Evolutionary conservation across 2,113 vertebrate species (phyloP), one percentile per base, ranked within the genome.

Genomic region (Pollachius pollachius): DNA sequence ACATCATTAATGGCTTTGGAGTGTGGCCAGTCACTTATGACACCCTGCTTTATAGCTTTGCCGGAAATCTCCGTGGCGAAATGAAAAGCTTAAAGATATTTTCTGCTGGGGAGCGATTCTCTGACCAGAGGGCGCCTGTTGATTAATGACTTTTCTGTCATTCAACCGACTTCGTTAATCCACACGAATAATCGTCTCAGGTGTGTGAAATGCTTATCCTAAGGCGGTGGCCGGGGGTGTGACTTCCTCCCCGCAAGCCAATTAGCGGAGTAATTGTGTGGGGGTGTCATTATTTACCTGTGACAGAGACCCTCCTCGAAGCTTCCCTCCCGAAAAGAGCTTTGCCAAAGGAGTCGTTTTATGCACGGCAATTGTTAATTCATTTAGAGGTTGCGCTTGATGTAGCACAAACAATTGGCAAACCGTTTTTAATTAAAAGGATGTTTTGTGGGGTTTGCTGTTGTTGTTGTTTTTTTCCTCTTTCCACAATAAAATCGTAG

Each of bases 21-120:
- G 92, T 91, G 91, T 88, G 94, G 92, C 94, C 94, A 97, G 94
- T 94, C 95, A 95, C 91, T 96, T 94, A 95, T 95, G 94, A 96
- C 95, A 94, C 90, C 84, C 90, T 95, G 94, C 94, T 98, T 96
- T 95, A 95, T 94, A 92, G 92, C 83, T 57, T 73, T 52, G 83
- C 82, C 77, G 85, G 93, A 94, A 94, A 96, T 94, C 93, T 94
- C 70, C 0, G 84, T 78, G 90, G 92, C 0, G 80, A 94, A 95
- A 96, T 94, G 93, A 95, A 94, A 95, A 94, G 94, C 93, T 92
- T 92, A 92, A 91, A 91, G 93, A 92, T 95, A 95, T 96, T 96
- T 96, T 95, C 94, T 93, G 15, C 19, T 27, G 90, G 91, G 90
- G 90, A 93, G 94, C 94, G 93, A 94, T 93, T 94, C 94, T 90